Evolutionary conservation across 2,113 vertebrate species (phyloP).

Genomic region (Amphiprion percula): DNA sequence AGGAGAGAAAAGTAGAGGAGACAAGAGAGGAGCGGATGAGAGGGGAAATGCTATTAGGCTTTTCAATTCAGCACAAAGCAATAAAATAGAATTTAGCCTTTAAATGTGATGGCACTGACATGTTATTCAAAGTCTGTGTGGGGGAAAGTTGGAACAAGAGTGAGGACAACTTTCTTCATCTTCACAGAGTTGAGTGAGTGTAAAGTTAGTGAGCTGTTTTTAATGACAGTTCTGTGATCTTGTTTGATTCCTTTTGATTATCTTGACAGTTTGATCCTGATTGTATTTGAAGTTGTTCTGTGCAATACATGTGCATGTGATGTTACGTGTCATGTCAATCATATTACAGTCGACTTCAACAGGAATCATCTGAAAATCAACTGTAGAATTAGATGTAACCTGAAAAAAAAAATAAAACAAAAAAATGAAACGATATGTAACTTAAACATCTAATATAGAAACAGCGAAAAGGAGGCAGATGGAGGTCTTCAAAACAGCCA

Average conservation of each 20-base stretch:
- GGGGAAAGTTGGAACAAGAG: constrained; percentile 1
- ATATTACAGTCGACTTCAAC: neutral
- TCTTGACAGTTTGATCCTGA: neutral
- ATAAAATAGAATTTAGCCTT: constrained; percentile 4
- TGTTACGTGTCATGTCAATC: neutral
- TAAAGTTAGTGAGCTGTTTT: neutral
- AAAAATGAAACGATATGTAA: neutral
- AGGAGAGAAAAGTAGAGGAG: neutral
- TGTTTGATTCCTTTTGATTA: neutral
- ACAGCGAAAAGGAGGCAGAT: neutral
- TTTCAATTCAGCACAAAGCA: constrained; percentile 18
- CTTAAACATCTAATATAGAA: neutral
- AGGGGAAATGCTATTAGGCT: neutral
- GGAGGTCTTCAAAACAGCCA: too few species aligned
- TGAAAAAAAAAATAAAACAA: neutral
- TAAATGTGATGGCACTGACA: constrained; percentile 1
- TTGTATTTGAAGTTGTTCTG: too few species aligned
- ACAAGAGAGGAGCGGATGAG: neutral
- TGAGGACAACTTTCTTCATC: neutral
- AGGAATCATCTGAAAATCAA: neutral
- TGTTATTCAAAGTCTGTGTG: neutral
- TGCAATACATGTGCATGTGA: too few species aligned
- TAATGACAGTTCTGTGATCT: neutral
- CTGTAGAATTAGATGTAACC: neutral
- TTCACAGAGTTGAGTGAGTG: neutral